These are phyloP conservation scores for Andricus grossulariae DNA, from an alignment of 1,140 invertebrate genomes.

Conservation along the genomic window DNA sequence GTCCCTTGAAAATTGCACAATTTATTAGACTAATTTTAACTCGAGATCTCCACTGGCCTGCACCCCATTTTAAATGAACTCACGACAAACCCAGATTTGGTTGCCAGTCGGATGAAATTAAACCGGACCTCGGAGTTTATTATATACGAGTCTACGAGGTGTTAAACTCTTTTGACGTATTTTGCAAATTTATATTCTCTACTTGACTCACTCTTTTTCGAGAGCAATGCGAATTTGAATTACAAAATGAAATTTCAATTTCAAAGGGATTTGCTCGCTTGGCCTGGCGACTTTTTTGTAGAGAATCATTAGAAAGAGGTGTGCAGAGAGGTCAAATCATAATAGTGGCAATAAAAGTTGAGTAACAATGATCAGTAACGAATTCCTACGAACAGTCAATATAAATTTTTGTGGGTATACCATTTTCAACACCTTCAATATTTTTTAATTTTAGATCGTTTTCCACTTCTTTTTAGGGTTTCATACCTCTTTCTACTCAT, in stretches of 20 bases:
- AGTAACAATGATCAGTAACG: too few relatives aligned
- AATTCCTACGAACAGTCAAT: too few relatives aligned
- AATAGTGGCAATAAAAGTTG: too few relatives aligned
- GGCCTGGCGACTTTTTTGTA: too few relatives aligned
- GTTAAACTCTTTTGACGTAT: constrained; percentile 22
- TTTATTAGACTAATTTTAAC: constrained; percentile 24
- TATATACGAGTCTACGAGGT: constrained; percentile 18
- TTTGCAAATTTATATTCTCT: constrained; percentile 9
- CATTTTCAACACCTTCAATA: too few relatives aligned
- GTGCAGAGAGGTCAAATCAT: too few relatives aligned
- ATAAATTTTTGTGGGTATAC: too few relatives aligned
- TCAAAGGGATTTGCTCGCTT: not conserved
- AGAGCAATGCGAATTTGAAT: not conserved
- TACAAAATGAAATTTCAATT: not conserved
- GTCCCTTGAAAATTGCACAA: not conserved
- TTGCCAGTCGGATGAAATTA: constrained; percentile 19
- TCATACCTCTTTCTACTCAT: too few relatives aligned
- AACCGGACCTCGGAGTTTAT: not conserved
- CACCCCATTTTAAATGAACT: constrained; percentile 12
- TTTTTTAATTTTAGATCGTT: too few relatives aligned
- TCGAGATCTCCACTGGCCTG: not conserved
- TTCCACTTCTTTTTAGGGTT: too few relatives aligned
- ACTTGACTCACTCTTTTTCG: not conserved
- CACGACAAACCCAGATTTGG: constrained; percentile 22
- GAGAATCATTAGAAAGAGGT: too few relatives aligned